Evolutionary conservation across 2,888 invertebrate genomes (phyloP), one percentile per base, ranked within the genome.

Genomic region (Eutolmus rufibarbis): DNA sequence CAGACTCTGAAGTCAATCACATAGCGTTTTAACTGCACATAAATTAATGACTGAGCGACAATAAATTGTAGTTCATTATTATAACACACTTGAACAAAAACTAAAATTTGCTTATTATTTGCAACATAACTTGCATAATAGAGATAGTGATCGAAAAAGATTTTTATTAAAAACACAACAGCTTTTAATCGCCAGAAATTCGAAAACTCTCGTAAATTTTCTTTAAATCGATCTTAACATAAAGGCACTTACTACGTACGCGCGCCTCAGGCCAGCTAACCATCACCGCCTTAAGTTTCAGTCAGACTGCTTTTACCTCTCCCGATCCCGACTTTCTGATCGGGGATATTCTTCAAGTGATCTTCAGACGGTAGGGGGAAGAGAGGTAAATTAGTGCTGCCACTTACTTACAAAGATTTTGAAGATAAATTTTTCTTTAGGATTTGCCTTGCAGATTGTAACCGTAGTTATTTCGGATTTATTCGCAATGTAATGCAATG

Each of bases 201-300:
- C 23, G 23, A 14, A 46, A 23, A 40, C 16, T 74, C 74, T 85
- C 28, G 28, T 74, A 31, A 74, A 23, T 23, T 74, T 85, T 74
- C 74, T 85, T 46, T 85, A 46, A 84, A 74, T 28, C 85, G 85
- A 85, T 85, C 66, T 79, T 78, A 40, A 43, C 82, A 84, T 66
- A 34, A 34, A 66, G 66, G 16, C 46, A 85, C 85, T 85, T 85
- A 74, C 85, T 85, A 74, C 85, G 85, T 84, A 16, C 74, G 85
- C 85, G 85, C 74, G 51, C 31, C 37, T 31, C 57, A 46, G 46
- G 23, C 74, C 85, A 85, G 74, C 74, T 74, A 85, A 85, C 85
- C 74, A 34, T 85, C 51, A 74, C 85, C 85, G 85, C 28, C 31
- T 85, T 43, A 74, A 74, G 74, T 85, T 85, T 43, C 28, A 85